Evolutionary conservation across 2,797 vertebrate genomes (phyloP).

Genomic region (Acipenser oxyrinchus): DNA sequence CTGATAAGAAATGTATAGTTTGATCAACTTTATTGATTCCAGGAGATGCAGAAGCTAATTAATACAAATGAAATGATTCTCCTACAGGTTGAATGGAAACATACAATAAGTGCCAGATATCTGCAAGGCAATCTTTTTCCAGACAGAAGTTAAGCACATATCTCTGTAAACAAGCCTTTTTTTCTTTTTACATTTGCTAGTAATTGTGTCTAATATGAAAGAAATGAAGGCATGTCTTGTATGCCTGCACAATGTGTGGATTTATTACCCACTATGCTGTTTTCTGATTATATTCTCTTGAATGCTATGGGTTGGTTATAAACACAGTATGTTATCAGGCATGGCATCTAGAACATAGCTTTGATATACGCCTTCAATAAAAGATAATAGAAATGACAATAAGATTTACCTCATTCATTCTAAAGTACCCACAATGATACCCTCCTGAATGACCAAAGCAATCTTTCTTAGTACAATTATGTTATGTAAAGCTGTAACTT

Average conservation of each 20-base stretch:
- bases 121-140: neutral
- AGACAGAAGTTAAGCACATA: constrained; percentile 2
- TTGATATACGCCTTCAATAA: constrained; percentile 46
- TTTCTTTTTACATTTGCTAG: neutral
- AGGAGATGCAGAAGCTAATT: constrained; percentile 10
- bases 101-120: neutral
- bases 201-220: constrained; percentile 9
- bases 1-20: neutral
- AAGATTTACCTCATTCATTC: constrained; percentile 52
- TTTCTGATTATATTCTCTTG: constrained; percentile 41
- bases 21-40: constrained; percentile 7
- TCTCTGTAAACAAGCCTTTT: neutral
- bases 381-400: constrained; percentile 55
- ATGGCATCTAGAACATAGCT: constrained; percentile 30
- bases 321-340: constrained; percentile 36
- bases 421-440: constrained; percentile 47
- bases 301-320: constrained; percentile 33
- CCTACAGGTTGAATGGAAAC: constrained; percentile 2
- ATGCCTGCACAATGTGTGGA: constrained; percentile 17
- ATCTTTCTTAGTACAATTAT: constrained; percentile 56
- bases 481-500: constrained; percentile 41
- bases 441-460: constrained; percentile 37
- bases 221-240: constrained; percentile 7
- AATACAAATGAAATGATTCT: neutral
- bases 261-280: constrained; percentile 46